phyloP scores from a whole-genome alignment of 2,888 invertebrate species.

The Tyria jacobaeae region DNA sequence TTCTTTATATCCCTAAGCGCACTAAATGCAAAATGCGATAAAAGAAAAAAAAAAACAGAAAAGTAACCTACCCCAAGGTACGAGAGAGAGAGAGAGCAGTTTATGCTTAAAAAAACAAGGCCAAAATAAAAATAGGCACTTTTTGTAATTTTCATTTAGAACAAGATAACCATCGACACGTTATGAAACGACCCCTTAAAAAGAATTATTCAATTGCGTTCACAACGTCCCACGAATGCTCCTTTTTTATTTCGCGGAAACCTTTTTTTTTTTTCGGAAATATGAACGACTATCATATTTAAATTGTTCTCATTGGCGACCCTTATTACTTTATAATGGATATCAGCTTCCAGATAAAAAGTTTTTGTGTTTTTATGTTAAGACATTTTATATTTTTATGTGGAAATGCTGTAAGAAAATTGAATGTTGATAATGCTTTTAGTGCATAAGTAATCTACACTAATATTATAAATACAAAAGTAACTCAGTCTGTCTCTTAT shows the following conservation, averaged over 20 bases:
- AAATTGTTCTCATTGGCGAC: conserved; percentile 19
- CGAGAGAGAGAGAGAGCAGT: not conserved
- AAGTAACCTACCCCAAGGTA: too few species aligned
- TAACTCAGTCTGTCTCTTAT: too few species aligned
- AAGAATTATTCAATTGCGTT: conserved; percentile 48
- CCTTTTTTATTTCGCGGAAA: conserved; percentile 30
- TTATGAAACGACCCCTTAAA: conserved; percentile 37
- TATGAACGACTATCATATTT: conserved; percentile 19
- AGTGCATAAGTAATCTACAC: too few species aligned
- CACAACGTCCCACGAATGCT: conserved; percentile 32
- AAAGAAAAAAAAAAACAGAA: too few species aligned
- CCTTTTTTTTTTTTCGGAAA: conserved; percentile 25
- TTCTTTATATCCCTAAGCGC: too few species aligned
- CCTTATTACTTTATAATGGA: conserved; percentile 25
- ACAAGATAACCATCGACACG: conserved; percentile 40
- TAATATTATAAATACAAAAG: too few species aligned
- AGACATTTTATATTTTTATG: not conserved
- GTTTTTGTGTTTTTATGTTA: conserved; percentile 5
- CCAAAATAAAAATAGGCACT: conserved; percentile 19
- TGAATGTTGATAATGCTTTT: too few species aligned
- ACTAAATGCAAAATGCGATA: too few species aligned
- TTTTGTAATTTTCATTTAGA: conserved; percentile 39
- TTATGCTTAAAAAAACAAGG: conserved; percentile 16
- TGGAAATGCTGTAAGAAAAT: too few species aligned
- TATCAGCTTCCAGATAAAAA: conserved; percentile 4